Conservation (phyloP, 1,140 invertebrate species). For the Ooceraea biroi region DNA sequence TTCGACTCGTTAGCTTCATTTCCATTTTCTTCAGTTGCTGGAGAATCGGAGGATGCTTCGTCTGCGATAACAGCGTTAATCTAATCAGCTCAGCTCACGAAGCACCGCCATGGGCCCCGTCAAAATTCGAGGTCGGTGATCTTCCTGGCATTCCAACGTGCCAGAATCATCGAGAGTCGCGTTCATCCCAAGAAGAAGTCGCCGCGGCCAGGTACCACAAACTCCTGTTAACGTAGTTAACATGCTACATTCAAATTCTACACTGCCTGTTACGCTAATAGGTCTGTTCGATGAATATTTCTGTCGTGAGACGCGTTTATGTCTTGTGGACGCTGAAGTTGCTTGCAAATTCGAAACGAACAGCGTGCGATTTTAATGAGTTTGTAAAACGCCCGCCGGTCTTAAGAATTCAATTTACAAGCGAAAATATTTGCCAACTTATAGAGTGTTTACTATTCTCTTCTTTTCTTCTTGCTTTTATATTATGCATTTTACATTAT, state of each 20-base stretch:
- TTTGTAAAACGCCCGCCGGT: no score
- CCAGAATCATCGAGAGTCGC: no score
- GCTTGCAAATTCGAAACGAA: no score
- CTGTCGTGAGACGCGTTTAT: neutral
- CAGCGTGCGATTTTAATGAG: no score
- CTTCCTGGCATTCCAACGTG: constrained; percentile 19
- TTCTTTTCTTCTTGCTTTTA: no score
- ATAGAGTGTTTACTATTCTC: no score
- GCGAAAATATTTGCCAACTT: no score
- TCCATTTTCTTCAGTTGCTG: neutral
- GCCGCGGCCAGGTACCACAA: neutral
- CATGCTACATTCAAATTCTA: neutral
- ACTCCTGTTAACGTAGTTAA: constrained; percentile 4
- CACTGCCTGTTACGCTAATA: neutral
- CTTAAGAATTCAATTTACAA: no score
- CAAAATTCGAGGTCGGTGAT: constrained; percentile 36
- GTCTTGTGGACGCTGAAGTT: no score
- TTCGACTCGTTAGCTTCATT: neutral
- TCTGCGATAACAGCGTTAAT: neutral
- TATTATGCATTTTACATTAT: no score
- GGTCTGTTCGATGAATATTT: neutral
- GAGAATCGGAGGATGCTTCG: neutral
- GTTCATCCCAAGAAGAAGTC: neutral
- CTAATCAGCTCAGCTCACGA: constrained; percentile 33
- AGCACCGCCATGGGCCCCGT: neutral